These are phyloP conservation scores for Caenorhabditis virilis DNA, from an alignment of 2,888 invertebrate genomes.

Conservation along the genomic window DNA sequence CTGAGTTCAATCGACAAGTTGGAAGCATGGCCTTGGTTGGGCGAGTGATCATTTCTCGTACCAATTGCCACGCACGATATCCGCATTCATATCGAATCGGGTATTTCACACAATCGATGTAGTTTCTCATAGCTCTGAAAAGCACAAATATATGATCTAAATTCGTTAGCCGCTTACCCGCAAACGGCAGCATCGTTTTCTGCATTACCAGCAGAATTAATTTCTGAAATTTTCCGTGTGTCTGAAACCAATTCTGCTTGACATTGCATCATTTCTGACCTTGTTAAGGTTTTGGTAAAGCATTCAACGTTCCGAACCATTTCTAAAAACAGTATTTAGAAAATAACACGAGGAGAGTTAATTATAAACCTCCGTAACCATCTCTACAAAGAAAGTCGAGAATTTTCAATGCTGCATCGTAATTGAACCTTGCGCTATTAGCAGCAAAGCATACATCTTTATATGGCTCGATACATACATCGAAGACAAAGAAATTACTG, in stretches of 20 bases:
- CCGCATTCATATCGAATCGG: conserved; percentile 63
- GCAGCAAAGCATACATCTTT: conserved; percentile 55
- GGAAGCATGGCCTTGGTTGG: conserved; percentile 54
- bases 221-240: conserved; percentile 45
- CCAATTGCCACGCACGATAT: conserved; percentile 56
- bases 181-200: conserved; percentile 48
- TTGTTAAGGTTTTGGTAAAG: conserved; percentile 54
- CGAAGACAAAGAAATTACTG: conserved; percentile 58
- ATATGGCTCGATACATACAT: conserved; percentile 58
- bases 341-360: not conserved
- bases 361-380: conserved; percentile 49
- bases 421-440: conserved; percentile 44
- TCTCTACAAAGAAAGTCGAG: conserved; percentile 58
- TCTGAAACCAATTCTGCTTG: conserved; percentile 56
- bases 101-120: conserved; percentile 57
- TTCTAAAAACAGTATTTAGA: conserved; percentile 35
- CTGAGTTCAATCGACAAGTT: conserved; percentile 48
- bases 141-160: not conserved
- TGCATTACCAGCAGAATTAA: conserved; percentile 13
- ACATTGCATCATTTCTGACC: conserved; percentile 64
- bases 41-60: conserved; percentile 51
- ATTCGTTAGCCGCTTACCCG: conserved; percentile 29
- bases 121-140: conserved; percentile 60
- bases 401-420: conserved; percentile 52
- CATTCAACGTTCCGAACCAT: conserved; percentile 59